Evolutionary conservation across 2,888 invertebrate genomes (phyloP), one percentile per base, ranked within the genome.

Genomic region (Trichopria drosophilae): DNA sequence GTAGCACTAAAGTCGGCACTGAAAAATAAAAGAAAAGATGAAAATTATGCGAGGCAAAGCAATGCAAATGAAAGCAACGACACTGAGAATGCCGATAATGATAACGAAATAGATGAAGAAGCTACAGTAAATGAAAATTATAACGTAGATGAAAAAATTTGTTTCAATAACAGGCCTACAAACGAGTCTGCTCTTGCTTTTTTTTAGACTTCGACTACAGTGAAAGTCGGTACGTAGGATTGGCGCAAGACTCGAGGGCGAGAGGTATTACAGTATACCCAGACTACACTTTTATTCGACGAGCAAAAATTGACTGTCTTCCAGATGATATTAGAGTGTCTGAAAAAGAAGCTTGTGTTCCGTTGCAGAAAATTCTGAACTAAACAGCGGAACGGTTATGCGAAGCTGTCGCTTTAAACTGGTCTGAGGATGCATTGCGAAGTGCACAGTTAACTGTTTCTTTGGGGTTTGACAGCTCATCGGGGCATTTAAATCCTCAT

Each of bases 181-280:
- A 36, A 23, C 18, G n/a, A 42, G 22, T 24, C 35, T 19, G 35
- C 28, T 6, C 34, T 46, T 6, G 46, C 46, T n/a, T 46, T 46
- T 18, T 37, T 15, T 20, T 46, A 5, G 37, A 46, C 29, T 15
- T 23, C 20, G 15, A 37, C 16, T 46, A 12, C 16, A 46, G 26
- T 24, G 23, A 10, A 10, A 15, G 7, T 10, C 9, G 22, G 19
- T 46, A 46, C 22, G 24, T 16, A 15, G 32, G 10, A 22, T 46
- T 46, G 18, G 20, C 15, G 7, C 23, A 12, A 22, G 31, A 46
- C n/a, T 37, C 18, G 12, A 10, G 2, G 16, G 16, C n/a, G 12
- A n/a, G 19, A 47, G 26, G 24, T 26, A 19, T 10, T 2, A 12
- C n/a, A 15, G 18, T 35, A 3, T 47, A 40, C 26, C 47, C 47